Evolutionary conservation across 2,797 vertebrate species (phyloP), one percentile per base, ranked within the genome.

Genomic region (Denticeps clupeoides): DNA sequence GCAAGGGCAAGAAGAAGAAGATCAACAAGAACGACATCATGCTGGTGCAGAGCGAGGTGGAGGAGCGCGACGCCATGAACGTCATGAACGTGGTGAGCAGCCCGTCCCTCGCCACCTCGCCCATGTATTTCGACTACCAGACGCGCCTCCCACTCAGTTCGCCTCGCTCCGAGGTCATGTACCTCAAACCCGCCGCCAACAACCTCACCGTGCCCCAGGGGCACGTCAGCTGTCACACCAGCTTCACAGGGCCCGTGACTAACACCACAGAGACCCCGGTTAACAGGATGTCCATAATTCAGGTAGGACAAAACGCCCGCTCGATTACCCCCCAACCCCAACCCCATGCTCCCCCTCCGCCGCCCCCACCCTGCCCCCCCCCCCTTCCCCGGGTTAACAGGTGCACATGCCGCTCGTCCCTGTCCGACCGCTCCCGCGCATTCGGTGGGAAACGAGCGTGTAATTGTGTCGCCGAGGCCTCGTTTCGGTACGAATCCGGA

Each of bases 81-180:
- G 93, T 97, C 74, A 99, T 99, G 95, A 99, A 99, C 53, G 95
- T 99, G 82, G 95, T 99, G 78, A 99, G 95, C 91, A 97, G 93
- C 73, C 93, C 95, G 68, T 99, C 95, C 66, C 79, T 99, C 78
- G 93, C 95, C 80, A 96, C 95, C 71, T 99, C 95, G 68, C 95
- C 95, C 66, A 93, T 99, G 89, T 97, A 97, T 87, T 99, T 99
- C 80, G 95, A 99, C 85, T 99, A 97, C 84, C 93, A 99, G 87
- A 97, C 95, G 67, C 92, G 95, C 68, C 85, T 97, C 76, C 95
- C 95, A 80, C 91, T 99, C 79, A 99, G 95, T 86, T 97, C 95
- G 61, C 95, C 93, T 76, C 85, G 95, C 67, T 99, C 93, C 15
- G 95, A 99, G 87, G 93, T 99, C 83, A 97, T 99, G 95, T 99